phyloP scores from a whole-genome alignment of 2,797 vertebrate species.

The Notamacropus eugenii region DNA sequence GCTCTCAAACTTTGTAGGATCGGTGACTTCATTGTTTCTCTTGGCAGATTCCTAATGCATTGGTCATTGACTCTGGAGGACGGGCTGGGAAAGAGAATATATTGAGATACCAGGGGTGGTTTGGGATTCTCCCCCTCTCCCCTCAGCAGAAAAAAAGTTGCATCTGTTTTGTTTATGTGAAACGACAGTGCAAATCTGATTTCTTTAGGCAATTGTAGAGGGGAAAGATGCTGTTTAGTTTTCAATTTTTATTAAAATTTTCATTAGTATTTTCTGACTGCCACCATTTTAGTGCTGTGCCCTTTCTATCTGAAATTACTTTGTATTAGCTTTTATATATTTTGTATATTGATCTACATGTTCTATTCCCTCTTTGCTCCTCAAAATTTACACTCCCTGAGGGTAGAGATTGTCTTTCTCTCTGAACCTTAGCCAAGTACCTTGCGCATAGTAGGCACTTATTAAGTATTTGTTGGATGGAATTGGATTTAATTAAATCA shows the following conservation, averaged over 20 bases:
- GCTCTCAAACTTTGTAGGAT: conserved; percentile 68
- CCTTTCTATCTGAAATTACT: background rate
- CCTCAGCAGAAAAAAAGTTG: conserved; percentile 29
- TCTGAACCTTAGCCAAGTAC: background rate
- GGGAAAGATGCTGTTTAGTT: conserved; percentile 37
- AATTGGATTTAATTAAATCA: background rate
- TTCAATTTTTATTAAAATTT: background rate
- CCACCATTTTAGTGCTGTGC: background rate
- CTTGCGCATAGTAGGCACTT: background rate
- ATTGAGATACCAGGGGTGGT: conserved; percentile 48
- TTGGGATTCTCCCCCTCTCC: conserved; percentile 36
- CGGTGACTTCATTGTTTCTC: conserved; percentile 79
- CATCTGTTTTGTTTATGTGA: conserved; percentile 57
- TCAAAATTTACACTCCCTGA: background rate
- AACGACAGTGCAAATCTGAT: conserved; percentile 39
- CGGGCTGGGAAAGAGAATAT: conserved; percentile 62
- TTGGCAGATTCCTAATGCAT: conserved; percentile 73
- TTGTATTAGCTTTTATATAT: background rate
- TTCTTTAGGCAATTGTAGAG: conserved; percentile 47
- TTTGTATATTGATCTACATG: background rate
- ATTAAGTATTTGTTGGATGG: background rate
- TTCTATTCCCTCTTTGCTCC: background rate
- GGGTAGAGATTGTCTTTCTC: background rate
- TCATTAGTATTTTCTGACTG: background rate
- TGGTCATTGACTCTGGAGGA: conserved; percentile 59